These are phyloP conservation scores for Laupala kohalensis DNA, from an alignment of 1,140 invertebrate species.

Conservation along the genomic window DNA sequence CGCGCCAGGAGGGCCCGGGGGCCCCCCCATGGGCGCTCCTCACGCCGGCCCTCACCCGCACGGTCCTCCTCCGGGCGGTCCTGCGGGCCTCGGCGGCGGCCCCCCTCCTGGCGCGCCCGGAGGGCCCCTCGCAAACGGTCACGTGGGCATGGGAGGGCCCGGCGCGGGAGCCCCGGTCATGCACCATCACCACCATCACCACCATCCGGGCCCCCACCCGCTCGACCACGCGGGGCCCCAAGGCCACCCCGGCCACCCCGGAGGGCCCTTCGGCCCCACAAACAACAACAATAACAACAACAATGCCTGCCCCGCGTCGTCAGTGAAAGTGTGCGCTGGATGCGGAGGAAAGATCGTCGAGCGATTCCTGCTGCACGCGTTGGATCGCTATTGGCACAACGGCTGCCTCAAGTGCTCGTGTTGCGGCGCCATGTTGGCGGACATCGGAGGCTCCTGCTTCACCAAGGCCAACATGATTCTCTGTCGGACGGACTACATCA, in stretches of 20 bases:
- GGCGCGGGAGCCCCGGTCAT: constrained; percentile 20
- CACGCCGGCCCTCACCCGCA: constrained; percentile 24
- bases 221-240: constrained; percentile 26
- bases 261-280: constrained; percentile 22
- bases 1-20: constrained; percentile 32
- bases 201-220: constrained; percentile 20
- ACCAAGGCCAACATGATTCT: constrained; percentile 83
- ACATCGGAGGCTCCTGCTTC: constrained; percentile 80
- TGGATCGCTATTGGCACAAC: constrained; percentile 89
- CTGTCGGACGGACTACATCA: constrained; percentile 85
- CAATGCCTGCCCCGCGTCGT: constrained; percentile 33
- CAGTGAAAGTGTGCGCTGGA: constrained; percentile 39
- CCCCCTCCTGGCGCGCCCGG: constrained; percentile 21
- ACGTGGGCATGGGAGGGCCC: constrained; percentile 27
- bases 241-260: constrained; percentile 29
- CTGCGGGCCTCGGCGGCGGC: constrained; percentile 27
- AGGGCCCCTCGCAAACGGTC: constrained; percentile 26
- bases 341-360: constrained; percentile 70
- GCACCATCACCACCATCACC: constrained; percentile 13
- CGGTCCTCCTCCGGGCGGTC: constrained; percentile 27
- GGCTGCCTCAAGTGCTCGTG: constrained; percentile 83
- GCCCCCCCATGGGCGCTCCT: constrained; percentile 31
- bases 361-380: constrained; percentile 71
- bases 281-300: constrained; percentile 19
- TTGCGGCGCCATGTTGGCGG: constrained; percentile 71